phyloP scores from a whole-genome alignment of 2,113 vertebrate species.

The Corythoichthys haematopterus region DNA sequence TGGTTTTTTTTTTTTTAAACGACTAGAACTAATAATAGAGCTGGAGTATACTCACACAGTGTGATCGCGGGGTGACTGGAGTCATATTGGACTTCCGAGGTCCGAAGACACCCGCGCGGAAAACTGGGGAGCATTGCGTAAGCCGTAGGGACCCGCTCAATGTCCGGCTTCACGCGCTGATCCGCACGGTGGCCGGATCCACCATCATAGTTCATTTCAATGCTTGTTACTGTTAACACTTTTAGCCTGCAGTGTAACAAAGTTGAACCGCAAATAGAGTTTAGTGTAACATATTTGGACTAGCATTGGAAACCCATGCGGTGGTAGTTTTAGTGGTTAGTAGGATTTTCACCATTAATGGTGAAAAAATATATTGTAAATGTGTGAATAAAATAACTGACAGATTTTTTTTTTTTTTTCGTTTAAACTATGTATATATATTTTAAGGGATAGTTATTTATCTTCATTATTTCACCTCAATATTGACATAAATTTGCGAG shows the following conservation, averaged over 20 bases:
- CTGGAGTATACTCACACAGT: slow-evolving; percentile 10
- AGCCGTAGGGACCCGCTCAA: not conserved
- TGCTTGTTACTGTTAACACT: not conserved
- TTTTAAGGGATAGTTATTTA: too few species aligned
- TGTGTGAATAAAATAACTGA: too few species aligned
- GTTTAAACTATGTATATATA: too few species aligned
- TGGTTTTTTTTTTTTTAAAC: too few species aligned
- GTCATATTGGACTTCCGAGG: not conserved
- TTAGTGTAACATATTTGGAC: not conserved
- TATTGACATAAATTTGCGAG: too few species aligned
- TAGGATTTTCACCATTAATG: not conserved
- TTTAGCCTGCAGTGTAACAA: not conserved
- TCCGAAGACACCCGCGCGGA: not conserved
- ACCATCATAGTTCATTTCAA: not conserved
- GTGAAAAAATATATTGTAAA: too few species aligned
- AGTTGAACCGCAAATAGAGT: not conserved
- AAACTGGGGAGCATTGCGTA: slow-evolving; percentile 18
- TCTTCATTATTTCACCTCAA: too few species aligned
- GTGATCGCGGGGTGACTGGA: not conserved
- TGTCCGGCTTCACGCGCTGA: not conserved
- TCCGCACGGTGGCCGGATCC: not conserved
- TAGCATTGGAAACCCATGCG: not conserved
- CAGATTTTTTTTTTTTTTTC: too few species aligned
- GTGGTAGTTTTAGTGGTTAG: too few species aligned
- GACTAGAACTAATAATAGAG: not conserved